phyloP scores from a whole-genome alignment of 2,113 vertebrate genomes.

The Oriolus oriolus region DNA sequence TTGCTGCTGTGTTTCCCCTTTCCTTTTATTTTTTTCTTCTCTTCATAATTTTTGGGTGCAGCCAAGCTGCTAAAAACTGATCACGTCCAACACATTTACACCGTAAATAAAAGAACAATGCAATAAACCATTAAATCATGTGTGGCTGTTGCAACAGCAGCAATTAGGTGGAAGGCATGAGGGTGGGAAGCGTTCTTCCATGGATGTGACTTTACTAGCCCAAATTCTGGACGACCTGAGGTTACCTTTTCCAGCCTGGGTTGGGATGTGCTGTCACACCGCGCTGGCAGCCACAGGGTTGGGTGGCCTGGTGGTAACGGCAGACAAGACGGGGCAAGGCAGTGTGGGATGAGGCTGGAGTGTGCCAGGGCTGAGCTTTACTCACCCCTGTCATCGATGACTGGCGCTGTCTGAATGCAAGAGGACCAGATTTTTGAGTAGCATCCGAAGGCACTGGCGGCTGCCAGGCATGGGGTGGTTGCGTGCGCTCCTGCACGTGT shows the following conservation, averaged over 20 bases:
- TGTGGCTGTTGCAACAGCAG: not conserved
- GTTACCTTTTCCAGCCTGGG: not conserved
- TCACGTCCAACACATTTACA: not conserved
- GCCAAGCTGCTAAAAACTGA: not conserved
- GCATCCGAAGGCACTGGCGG: rapidly evolving
- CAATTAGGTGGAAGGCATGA: not conserved
- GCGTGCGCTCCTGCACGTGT: not conserved
- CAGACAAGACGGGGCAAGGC: not conserved
- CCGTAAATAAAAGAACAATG: not conserved
- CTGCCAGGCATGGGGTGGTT: not conserved
- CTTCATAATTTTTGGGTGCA: not conserved
- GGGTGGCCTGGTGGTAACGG: not conserved
- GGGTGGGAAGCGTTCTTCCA: not conserved
- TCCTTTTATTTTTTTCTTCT: not conserved
- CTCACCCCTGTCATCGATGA: not conserved
- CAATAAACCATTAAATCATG: not conserved
- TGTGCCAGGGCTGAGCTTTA: not conserved
- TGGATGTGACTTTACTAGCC: not conserved
- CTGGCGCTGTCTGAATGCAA: slow-evolving; percentile 8
- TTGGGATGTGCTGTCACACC: not conserved
- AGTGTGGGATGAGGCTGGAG: not conserved
- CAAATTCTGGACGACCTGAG: not conserved
- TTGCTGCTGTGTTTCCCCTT: not conserved
- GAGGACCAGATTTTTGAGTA: not conserved
- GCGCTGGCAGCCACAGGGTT: not conserved